Percentiles rank a stretch among this genome's conserved stretches.
Conservation (phyloP, 2,888 invertebrate species). For the Lithophane ornitopus region DNA sequence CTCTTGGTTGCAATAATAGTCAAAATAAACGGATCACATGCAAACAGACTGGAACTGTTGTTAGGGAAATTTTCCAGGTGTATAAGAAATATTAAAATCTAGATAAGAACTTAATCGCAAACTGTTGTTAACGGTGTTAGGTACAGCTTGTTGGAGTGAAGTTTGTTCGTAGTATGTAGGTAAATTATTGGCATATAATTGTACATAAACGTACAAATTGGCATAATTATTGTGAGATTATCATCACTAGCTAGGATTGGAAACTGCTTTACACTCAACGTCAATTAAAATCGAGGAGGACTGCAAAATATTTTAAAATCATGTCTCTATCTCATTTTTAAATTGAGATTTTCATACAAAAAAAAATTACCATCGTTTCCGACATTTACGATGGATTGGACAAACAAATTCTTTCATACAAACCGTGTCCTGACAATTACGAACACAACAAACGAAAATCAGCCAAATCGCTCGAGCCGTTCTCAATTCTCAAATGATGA, state of each 20-base stretch:
- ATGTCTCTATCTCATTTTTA: neutral
- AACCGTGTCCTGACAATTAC: neutral
- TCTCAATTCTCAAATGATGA: neutral
- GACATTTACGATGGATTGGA: neutral
- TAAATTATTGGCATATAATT: slow-evolving; percentile 3
- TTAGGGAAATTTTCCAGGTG: slow-evolving; percentile 8
- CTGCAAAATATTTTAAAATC: neutral
- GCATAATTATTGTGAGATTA: slow-evolving; percentile 1
- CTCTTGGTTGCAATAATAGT: slow-evolving; percentile 4
- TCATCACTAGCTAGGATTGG: neutral
- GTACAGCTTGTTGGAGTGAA: neutral
- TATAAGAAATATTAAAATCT: slow-evolving; percentile 20
- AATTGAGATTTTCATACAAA: too few species aligned
- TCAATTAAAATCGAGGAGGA: neutral
- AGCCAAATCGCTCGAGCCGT: neutral
- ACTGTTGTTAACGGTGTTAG: slow-evolving; percentile 18
- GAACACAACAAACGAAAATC: neutral
- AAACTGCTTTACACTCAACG: neutral
- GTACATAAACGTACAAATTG: slow-evolving; percentile 15
- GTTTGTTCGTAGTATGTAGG: neutral
- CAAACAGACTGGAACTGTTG: neutral
- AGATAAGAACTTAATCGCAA: slow-evolving; percentile 34
- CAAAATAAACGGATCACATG: neutral
- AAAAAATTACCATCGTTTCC: too few species aligned
- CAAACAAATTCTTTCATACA: too few species aligned